phyloP scores from a whole-genome alignment of 2,113 vertebrate species.

The Glaucomys volans region DNA sequence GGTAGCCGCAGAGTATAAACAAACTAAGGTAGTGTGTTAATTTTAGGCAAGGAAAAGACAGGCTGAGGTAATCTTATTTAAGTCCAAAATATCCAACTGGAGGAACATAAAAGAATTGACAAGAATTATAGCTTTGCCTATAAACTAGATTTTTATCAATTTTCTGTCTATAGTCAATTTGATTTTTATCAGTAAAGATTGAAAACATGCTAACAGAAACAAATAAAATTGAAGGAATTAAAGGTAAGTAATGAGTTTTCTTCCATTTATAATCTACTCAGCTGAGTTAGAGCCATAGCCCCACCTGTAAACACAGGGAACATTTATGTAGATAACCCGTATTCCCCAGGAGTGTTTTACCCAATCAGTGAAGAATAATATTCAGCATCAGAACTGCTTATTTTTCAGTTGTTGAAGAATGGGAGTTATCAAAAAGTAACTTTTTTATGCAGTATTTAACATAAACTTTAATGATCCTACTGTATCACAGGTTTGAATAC shows the following conservation, averaged over 20 bases:
- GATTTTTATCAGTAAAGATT: conserved; percentile 45
- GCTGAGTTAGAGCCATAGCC: background rate
- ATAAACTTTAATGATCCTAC: background rate
- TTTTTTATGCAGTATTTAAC: conserved; percentile 16
- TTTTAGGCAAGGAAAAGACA: conserved; percentile 39
- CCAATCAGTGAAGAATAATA: background rate
- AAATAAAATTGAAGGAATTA: conserved; percentile 45
- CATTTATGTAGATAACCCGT: background rate
- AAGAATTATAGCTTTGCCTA: conserved; percentile 16
- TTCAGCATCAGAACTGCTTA: background rate
- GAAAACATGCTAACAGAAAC: background rate
- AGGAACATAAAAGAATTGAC: conserved; percentile 26
- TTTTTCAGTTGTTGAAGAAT: conserved; percentile 45
- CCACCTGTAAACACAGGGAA: background rate
- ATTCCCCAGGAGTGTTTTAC: background rate
- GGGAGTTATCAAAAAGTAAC: background rate
- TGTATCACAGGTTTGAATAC: conserved; percentile 1
- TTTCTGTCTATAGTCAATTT: conserved; percentile 17
- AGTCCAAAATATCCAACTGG: conserved; percentile 35
- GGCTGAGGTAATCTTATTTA: background rate
- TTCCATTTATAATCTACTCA: background rate
- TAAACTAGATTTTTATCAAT: background rate
- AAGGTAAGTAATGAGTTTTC: conserved; percentile 18
- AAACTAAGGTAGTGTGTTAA: conserved; percentile 14
- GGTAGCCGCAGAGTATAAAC: background rate